Evolutionary conservation across 2,888 invertebrate genomes (phyloP).

Genomic region (Blastobasis adustella): DNA sequence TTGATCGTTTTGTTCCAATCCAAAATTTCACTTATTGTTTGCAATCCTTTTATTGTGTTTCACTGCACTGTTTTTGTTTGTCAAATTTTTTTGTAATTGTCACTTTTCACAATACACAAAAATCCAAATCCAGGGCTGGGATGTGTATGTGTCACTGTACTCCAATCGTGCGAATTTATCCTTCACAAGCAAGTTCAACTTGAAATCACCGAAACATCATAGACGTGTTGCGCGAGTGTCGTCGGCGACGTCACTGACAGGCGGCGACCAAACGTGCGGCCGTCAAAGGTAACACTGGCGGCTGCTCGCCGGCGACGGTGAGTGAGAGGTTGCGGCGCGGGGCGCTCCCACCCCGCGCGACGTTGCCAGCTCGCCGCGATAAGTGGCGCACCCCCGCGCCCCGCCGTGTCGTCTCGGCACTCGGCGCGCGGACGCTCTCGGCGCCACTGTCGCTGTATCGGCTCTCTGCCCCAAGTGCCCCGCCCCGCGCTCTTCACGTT

Average conservation of each 20-base stretch:
- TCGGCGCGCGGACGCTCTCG: slow-evolving; percentile 63
- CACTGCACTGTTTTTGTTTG: slow-evolving; percentile 61
- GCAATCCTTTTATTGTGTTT: slow-evolving; percentile 58
- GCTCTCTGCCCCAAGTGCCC: slow-evolving; percentile 40
- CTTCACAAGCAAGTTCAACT: slow-evolving; percentile 66
- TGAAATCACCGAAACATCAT: slow-evolving; percentile 70
- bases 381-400: slow-evolving; percentile 74
- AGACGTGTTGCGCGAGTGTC: slow-evolving; percentile 73
- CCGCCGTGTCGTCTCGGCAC: slow-evolving; percentile 65
- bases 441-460: slow-evolving; percentile 62
- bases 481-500: slow-evolving; percentile 66
- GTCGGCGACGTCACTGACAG: slow-evolving; percentile 70
- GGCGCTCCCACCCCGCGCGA: slow-evolving; percentile 71
- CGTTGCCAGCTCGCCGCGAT: slow-evolving; percentile 73
- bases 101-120: slow-evolving; percentile 54
- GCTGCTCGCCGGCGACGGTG: slow-evolving; percentile 73
- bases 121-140: slow-evolving; percentile 63
- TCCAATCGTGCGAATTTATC: slow-evolving; percentile 76
- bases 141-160: slow-evolving; percentile 78
- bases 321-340: slow-evolving; percentile 76
- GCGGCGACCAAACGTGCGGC: slow-evolving; percentile 68
- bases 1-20: slow-evolving; percentile 20
- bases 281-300: slow-evolving; percentile 79
- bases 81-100: slow-evolving; percentile 9
- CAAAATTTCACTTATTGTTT: slow-evolving; percentile 32